A percentile compares a stretch with the other conserved stretches of the same genome.
Evolutionary conservation across 2,113 vertebrate species (phyloP).

Genomic region (Trochalopteron elliotii): DNA sequence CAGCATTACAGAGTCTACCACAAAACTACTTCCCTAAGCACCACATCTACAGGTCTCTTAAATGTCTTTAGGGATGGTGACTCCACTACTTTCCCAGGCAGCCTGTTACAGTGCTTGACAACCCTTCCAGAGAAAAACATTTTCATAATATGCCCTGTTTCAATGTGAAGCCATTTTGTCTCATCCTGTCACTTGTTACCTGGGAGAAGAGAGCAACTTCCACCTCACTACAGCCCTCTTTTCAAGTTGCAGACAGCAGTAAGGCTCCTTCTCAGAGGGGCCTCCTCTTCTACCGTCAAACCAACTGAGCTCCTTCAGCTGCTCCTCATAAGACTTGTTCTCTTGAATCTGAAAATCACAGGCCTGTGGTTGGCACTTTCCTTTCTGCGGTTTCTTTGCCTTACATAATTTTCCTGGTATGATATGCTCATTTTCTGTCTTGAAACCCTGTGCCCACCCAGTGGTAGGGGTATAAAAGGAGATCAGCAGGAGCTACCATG

Average conservation of each 20-base stretch:
- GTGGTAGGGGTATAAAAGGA: neutral
- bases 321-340: neutral
- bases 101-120: neutral
- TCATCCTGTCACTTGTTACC: neutral
- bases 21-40: neutral
- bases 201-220: neutral
- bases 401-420: neutral
- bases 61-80: neutral
- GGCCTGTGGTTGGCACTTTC: neutral
- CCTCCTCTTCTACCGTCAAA: neutral
- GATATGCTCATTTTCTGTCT: neutral
- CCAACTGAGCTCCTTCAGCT: neutral
- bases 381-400: neutral
- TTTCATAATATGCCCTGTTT: neutral
- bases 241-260: neutral
- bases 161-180: neutral
- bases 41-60: neutral
- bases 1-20: neutral
- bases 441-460: neutral
- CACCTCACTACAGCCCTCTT: neutral
- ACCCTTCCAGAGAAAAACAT: neutral
- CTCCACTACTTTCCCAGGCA: neutral
- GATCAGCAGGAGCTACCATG: rapidly evolving
- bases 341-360: neutral
- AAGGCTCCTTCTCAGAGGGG: neutral